phyloP scores from a whole-genome alignment of 2,797 vertebrate species.

The Myotis planiceps region DNA sequence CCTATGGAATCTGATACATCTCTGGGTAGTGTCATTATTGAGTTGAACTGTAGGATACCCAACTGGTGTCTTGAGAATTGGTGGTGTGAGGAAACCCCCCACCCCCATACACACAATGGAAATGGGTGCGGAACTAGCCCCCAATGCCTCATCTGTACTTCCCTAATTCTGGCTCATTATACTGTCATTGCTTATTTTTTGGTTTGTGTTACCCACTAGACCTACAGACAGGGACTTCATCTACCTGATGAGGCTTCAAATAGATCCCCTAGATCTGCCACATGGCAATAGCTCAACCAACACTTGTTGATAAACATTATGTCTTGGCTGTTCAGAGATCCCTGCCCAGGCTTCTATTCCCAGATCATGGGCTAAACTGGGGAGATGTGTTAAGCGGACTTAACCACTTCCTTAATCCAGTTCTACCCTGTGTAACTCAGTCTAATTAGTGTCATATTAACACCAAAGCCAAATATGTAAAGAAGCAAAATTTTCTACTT shows the following conservation, averaged over 20 bases:
- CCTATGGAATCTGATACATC: not conserved
- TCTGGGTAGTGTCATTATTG: not conserved
- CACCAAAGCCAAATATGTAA: not conserved
- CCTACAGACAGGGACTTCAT: not conserved
- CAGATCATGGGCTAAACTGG: not conserved
- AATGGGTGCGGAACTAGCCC: not conserved
- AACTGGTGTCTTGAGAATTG: not conserved
- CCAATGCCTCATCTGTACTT: not conserved
- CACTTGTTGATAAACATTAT: not conserved
- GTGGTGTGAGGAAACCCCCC: not conserved
- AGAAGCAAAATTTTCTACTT: not conserved
- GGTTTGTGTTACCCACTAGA: not conserved
- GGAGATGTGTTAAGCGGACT: not conserved
- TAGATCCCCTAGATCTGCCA: not conserved
- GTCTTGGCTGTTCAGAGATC: not conserved
- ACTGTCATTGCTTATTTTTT: not conserved
- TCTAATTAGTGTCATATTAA: slow-evolving; percentile 3
- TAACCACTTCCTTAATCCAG: slow-evolving; percentile 30
- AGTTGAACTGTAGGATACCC: not conserved
- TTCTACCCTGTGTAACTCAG: not conserved
- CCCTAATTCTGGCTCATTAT: not conserved
- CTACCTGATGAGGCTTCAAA: not conserved
- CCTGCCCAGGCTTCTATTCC: not conserved
- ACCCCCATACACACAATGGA: not conserved
- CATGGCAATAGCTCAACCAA: not conserved